Conservation (phyloP, 2,797 vertebrate species). For the Alectoris magna region DNA sequence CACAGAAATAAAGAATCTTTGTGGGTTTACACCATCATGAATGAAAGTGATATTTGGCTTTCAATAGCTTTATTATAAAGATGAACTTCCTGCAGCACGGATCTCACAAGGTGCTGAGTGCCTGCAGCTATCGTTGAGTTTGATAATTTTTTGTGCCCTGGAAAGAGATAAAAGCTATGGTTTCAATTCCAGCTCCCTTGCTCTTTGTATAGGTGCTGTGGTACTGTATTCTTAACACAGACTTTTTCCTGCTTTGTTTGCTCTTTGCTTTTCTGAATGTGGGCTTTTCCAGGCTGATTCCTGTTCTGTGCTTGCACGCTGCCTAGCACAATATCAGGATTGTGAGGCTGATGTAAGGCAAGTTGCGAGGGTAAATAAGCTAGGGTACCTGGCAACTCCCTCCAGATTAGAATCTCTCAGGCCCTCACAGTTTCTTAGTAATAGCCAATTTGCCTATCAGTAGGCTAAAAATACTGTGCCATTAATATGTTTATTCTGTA, state of each 20-base stretch:
- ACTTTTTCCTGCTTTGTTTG: background rate
- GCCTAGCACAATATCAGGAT: background rate
- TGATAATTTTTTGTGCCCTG: background rate
- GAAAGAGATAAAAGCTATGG: background rate
- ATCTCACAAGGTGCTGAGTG: background rate
- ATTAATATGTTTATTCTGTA: background rate
- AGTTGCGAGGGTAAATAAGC: background rate
- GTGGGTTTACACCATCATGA: background rate
- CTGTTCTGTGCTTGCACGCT: background rate
- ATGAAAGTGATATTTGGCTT: constrained; percentile 16
- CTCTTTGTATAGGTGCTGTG: background rate
- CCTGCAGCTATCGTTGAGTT: background rate
- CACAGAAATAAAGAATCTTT: background rate
- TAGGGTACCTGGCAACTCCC: background rate
- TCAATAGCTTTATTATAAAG: background rate
- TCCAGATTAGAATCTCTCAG: background rate
- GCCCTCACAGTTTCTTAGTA: background rate
- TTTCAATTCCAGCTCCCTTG: background rate
- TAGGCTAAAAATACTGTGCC: background rate
- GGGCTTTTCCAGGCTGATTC: background rate
- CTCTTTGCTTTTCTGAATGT: background rate
- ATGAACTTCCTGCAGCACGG: constrained; percentile 8
- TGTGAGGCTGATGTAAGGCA: background rate
- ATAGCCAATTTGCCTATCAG: background rate
- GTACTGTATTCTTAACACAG: background rate